These are phyloP conservation scores for Ostrea denselamellosa DNA, from an alignment of 1,140 invertebrate genomes.

Conservation along the genomic window DNA sequence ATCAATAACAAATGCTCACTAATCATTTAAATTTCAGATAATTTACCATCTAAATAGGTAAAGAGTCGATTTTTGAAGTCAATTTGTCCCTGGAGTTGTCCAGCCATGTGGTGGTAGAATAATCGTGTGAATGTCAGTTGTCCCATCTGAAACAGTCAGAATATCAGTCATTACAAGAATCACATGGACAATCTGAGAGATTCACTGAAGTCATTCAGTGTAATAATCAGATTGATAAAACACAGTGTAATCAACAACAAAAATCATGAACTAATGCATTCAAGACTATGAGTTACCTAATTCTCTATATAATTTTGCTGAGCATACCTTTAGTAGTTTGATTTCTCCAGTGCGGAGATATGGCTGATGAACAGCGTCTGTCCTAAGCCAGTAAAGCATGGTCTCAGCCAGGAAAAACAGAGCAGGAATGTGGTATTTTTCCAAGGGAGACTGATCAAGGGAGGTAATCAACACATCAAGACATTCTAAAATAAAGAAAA, in stretches of 20 bases:
- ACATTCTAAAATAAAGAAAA: slow-evolving; percentile 71
- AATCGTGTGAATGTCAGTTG: slow-evolving; percentile 75
- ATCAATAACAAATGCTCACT: too few relatives aligned
- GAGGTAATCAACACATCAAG: slow-evolving; percentile 76
- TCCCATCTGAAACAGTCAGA: slow-evolving; percentile 70
- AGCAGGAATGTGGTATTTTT: slow-evolving; percentile 75
- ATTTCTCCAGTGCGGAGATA: slow-evolving; percentile 78
- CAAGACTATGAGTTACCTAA: too few relatives aligned
- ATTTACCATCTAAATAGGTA: slow-evolving; percentile 76
- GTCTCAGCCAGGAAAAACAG: slow-evolving; percentile 79
- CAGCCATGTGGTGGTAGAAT: slow-evolving; percentile 78
- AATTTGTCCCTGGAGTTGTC: slow-evolving; percentile 72
- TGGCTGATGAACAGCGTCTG: slow-evolving; percentile 76
- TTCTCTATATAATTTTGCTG: not conserved
- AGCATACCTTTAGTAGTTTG: slow-evolving; percentile 75
- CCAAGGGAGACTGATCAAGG: slow-evolving; percentile 75
- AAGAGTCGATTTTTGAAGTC: slow-evolving; percentile 76
- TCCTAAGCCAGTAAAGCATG: slow-evolving; percentile 78
- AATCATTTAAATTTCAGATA: not conserved
- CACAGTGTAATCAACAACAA: too few relatives aligned
- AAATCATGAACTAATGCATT: too few relatives aligned
- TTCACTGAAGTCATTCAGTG: too few relatives aligned
- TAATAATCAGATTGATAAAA: too few relatives aligned
- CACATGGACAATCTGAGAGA: not conserved
- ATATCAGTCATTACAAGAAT: not conserved